Percentiles rank a stretch among this genome's conserved stretches.
These are phyloP conservation scores for Megaustenia siamemsis DNA, from an alignment of 2,888 invertebrate genomes.

Conservation along the genomic window DNA sequence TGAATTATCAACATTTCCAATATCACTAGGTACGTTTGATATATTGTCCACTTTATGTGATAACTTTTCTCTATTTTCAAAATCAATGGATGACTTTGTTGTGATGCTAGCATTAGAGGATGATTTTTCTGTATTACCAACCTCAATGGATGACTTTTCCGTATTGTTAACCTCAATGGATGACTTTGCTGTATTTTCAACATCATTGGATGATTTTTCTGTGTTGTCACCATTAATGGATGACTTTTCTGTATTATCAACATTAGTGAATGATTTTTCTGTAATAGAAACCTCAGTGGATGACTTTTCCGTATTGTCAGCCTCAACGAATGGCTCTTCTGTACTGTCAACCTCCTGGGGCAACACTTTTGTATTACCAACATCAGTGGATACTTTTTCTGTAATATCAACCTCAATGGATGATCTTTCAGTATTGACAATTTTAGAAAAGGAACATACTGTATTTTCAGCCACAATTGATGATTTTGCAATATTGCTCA, in stretches of 20 bases:
- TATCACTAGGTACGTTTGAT: neutral
- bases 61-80: neutral
- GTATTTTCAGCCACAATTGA: too few relatives aligned
- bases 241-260: too few relatives aligned
- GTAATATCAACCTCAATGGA: neutral
- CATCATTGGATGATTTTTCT: neutral
- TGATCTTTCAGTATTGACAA: neutral
- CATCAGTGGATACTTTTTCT: neutral
- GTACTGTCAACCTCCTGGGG: neutral
- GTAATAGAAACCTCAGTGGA: neutral
- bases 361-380: neutral
- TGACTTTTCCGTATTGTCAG: neutral
- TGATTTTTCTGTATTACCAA: neutral
- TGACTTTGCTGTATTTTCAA: neutral
- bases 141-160: neutral
- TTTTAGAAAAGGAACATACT: too few relatives aligned
- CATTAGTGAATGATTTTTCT: neutral
- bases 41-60: neutral
- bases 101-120: too few relatives aligned
- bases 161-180: neutral
- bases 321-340: neutral
- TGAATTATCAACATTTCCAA: neutral
- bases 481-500: too few relatives aligned
- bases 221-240: neutral
- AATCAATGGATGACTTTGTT: neutral